A percentile compares a stretch with the other conserved stretches of the same genome.
Conservation (phyloP, 2,888 invertebrate genomes). For the Gonocerus acuteangulatus region DNA sequence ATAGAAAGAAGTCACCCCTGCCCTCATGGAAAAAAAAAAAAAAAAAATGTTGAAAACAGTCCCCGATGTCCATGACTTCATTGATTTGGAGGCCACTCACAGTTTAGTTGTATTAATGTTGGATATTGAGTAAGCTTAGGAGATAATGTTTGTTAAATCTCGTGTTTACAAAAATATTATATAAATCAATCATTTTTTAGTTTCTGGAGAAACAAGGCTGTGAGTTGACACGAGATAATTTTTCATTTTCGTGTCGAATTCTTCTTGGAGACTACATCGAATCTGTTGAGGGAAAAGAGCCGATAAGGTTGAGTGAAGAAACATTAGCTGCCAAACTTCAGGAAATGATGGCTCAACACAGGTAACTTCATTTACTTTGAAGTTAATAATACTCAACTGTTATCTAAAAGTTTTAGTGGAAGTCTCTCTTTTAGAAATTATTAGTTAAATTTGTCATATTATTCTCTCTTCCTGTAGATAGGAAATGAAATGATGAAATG, state of each 20-base stretch:
- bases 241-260: constrained; percentile 82
- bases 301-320: constrained; percentile 66
- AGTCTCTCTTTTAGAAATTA: not conserved
- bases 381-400: not conserved
- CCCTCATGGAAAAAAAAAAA: too few relatives aligned
- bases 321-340: constrained; percentile 69
- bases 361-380: constrained; percentile 17
- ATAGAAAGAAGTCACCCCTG: too few relatives aligned
- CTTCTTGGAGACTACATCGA: constrained; percentile 75
- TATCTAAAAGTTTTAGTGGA: not conserved
- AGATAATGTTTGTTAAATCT: too few relatives aligned
- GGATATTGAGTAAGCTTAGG: too few relatives aligned
- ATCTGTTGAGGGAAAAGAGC: constrained; percentile 62
- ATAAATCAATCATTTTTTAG: constrained; percentile 48
- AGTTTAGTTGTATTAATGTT: too few relatives aligned
- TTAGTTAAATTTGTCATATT: not conserved
- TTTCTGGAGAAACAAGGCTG: constrained; percentile 63
- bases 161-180: too few relatives aligned
- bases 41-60: too few relatives aligned
- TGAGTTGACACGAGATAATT: constrained; percentile 74
- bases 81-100: too few relatives aligned
- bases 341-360: constrained; percentile 41
- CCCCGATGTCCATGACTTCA: too few relatives aligned
- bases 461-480: too few relatives aligned
- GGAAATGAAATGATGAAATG: too few relatives aligned